A percentile compares a stretch with the other conserved stretches of the same genome.
Conservation (phyloP, 2,797 vertebrate species). For the Enteromius fasciolatus region DNA sequence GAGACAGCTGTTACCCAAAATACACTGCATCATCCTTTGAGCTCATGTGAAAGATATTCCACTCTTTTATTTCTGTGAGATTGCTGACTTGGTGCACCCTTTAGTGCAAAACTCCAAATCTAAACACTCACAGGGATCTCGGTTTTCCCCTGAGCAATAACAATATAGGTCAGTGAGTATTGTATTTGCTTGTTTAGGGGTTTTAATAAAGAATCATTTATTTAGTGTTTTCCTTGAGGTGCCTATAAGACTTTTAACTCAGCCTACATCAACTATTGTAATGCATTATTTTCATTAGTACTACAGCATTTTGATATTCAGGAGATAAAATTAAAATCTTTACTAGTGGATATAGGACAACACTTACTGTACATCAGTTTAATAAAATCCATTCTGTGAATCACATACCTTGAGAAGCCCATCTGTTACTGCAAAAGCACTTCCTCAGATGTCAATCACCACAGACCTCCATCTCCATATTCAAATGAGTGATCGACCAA, state of each 20-base stretch:
- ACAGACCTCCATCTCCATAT: background rate
- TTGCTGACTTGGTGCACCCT: slow-evolving; percentile 4
- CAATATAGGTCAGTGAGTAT: background rate
- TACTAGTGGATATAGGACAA: background rate
- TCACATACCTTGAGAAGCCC: background rate
- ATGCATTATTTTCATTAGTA: background rate
- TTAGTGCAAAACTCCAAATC: background rate
- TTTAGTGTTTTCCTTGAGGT: background rate
- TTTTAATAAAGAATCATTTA: background rate
- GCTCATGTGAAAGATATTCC: background rate
- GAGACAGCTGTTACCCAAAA: slow-evolving; percentile 60
- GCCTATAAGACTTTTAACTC: background rate
- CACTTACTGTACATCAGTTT: background rate
- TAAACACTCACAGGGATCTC: background rate
- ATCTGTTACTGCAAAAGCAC: slow-evolving; percentile 11
- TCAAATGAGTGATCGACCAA: background rate
- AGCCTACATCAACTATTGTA: background rate
- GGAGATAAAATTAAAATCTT: background rate
- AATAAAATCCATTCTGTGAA: background rate
- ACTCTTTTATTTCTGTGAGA: slow-evolving; percentile 16
- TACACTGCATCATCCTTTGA: background rate
- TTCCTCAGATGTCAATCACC: slow-evolving; percentile 3
- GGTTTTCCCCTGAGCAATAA: background rate
- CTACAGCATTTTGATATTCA: background rate
- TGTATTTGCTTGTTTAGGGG: background rate